Conservation (phyloP, 2,888 invertebrate genomes). For the Odontothrips loti region DNA sequence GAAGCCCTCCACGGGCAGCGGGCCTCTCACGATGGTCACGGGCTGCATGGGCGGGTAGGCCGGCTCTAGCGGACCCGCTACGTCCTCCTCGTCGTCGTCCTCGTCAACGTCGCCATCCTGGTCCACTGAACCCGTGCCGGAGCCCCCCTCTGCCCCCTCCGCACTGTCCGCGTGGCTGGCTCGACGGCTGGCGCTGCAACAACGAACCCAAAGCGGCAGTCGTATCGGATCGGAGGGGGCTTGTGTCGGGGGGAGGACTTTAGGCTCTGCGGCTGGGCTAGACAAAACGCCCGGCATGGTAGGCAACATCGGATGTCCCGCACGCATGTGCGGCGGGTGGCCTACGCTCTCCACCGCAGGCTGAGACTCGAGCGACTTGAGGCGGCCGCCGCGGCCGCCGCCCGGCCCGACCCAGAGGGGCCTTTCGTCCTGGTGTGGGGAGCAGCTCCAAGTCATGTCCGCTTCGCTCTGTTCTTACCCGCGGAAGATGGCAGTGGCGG, state of each 20-base stretch:
- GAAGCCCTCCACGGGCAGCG: slow-evolving; percentile 42
- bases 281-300: background rate
- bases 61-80: slow-evolving; percentile 40
- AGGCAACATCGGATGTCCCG: background rate
- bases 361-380: background rate
- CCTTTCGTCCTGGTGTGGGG: no score
- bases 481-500: slow-evolving; percentile 32
- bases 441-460: background rate
- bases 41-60: slow-evolving; percentile 41
- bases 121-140: slow-evolving; percentile 18
- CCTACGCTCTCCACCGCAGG: background rate
- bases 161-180: background rate
- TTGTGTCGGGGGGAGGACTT: background rate
- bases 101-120: slow-evolving; percentile 32
- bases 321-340: background rate
- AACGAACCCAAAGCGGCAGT: background rate
- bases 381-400: background rate
- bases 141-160: background rate
- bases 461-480: slow-evolving; percentile 29
- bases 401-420: no score
- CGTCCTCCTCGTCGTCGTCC: slow-evolving; percentile 38
- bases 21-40: slow-evolving; percentile 42
- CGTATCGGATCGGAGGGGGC: background rate
- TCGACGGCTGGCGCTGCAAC: background rate
- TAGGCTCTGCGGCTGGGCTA: background rate